These are phyloP conservation scores for Echinometra lucunter DNA, from an alignment of 53 echinoderm and acorn worm genomes.

Conservation along the genomic window DNA sequence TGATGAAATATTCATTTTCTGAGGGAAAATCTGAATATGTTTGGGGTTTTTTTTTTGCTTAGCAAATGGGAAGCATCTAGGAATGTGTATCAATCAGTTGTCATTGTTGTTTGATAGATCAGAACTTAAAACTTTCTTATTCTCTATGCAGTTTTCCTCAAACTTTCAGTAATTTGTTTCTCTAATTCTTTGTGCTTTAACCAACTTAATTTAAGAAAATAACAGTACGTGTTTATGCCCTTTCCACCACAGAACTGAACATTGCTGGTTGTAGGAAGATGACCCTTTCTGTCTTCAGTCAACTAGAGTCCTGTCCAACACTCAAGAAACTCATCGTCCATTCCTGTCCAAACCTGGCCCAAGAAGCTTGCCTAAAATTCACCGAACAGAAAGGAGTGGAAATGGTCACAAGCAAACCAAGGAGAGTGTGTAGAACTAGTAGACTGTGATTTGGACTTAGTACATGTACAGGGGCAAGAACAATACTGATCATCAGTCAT, in stretches of 20 bases:
- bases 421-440: constrained; percentile 31
- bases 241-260: constrained; percentile 78
- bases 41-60: too few species aligned
- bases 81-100: neutral
- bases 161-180: neutral
- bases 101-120: neutral
- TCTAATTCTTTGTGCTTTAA: neutral
- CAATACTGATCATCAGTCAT: neutral
- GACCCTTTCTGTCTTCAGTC: constrained; percentile 77
- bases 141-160: neutral
- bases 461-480: neutral
- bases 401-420: constrained; percentile 51
- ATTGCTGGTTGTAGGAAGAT: constrained; percentile 85
- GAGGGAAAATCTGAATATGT: too few species aligned
- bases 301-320: constrained; percentile 74
- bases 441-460: neutral
- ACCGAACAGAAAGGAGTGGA: constrained; percentile 61
- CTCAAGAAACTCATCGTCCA: constrained; percentile 75
- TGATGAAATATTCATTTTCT: too few species aligned
- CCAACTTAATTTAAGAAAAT: neutral
- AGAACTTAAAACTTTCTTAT: neutral
- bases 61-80: too few species aligned
- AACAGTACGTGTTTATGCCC: neutral
- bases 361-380: constrained; percentile 77
- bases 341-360: constrained; percentile 78